phyloP scores from a whole-genome alignment of 1,140 invertebrate species.

The Mamestra configurata region DNA sequence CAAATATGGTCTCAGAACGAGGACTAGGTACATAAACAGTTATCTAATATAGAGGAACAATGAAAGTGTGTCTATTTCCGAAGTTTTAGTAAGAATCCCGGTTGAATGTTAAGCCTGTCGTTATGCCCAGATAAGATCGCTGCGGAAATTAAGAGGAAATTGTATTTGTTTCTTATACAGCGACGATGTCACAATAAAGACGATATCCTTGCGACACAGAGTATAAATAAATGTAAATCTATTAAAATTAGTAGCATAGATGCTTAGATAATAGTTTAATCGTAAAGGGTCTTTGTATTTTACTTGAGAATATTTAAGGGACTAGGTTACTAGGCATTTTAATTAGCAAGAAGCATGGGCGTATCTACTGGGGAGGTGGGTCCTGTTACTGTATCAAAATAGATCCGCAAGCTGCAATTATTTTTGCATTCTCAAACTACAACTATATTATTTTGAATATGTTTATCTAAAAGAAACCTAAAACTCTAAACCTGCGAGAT shows the following conservation, averaged over 20 bases:
- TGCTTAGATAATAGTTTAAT: slow-evolving; percentile 1
- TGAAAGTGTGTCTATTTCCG: slow-evolving; percentile 62
- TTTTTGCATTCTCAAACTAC: no score
- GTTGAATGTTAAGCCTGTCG: slow-evolving; percentile 78
- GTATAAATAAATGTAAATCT: slow-evolving; percentile 73
- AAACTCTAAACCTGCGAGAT: no score
- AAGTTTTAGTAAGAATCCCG: slow-evolving; percentile 71
- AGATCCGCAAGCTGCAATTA: no score
- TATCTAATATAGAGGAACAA: slow-evolving; percentile 43
- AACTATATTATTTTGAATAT: no score
- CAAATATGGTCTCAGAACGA: background rate
- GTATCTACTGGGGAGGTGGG: no score
- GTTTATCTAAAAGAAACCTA: no score
- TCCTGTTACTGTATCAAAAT: no score
- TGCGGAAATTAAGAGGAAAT: slow-evolving; percentile 86
- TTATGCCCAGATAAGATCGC: slow-evolving; percentile 82
- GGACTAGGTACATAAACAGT: slow-evolving; percentile 29
- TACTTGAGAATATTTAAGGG: background rate
- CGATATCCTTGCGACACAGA: slow-evolving; percentile 60
- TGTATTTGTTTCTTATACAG: slow-evolving; percentile 86
- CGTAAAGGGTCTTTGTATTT: background rate
- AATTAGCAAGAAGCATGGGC: no score
- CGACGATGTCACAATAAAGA: slow-evolving; percentile 76
- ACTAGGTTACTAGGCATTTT: no score
- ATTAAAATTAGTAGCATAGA: slow-evolving; percentile 27